Evolutionary conservation across 2,888 invertebrate genomes (phyloP).

Genomic region (Eupithecia inturbata): DNA sequence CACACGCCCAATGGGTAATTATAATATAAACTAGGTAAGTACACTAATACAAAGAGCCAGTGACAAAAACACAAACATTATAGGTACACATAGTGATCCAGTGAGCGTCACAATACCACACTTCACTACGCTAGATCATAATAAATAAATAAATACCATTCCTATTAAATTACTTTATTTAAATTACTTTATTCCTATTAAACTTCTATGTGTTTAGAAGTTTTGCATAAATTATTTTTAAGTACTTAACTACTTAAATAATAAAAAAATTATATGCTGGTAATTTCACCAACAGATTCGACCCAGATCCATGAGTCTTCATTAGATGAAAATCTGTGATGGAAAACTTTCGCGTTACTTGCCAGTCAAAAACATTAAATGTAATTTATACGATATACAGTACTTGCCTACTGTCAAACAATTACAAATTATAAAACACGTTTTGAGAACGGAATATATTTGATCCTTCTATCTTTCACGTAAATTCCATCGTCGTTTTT

Average conservation of each 20-base stretch:
- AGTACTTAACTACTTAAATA: background rate
- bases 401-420: background rate
- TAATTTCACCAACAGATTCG: background rate
- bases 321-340: background rate
- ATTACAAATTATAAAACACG: background rate
- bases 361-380: background rate
- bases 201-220: background rate
- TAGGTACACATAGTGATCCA: no score
- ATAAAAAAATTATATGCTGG: background rate
- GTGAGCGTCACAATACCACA: no score
- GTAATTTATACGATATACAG: background rate
- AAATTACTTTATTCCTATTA: no score
- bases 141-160: background rate
- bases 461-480: slow-evolving; percentile 4
- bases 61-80: background rate
- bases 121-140: background rate
- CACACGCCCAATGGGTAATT: background rate
- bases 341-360: background rate
- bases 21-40: background rate
- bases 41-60: background rate
- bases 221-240: background rate
- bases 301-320: background rate
- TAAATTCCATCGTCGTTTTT: slow-evolving; percentile 2
- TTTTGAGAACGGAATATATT: slow-evolving; percentile 3
- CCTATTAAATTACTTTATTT: background rate